phyloP scores from a whole-genome alignment of 2,888 invertebrate species.

The Sialis fuliginosa region DNA sequence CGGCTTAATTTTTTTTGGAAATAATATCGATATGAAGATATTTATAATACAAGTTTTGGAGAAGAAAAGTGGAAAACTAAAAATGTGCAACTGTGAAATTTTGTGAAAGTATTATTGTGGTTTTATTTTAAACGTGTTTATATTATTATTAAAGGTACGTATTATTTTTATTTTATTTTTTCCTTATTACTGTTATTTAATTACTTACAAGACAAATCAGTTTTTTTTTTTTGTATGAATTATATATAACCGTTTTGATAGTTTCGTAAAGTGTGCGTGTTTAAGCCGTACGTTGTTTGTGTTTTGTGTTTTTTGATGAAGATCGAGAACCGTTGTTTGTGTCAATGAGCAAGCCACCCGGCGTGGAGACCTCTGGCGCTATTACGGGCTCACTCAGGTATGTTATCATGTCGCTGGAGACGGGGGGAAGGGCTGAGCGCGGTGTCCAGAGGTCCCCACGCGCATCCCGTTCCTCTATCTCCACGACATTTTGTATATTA shows the following conservation, averaged over 20 bases:
- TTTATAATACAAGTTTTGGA: too few species aligned
- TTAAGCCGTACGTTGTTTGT: too few species aligned
- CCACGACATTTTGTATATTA: neutral
- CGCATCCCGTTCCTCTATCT: conserved; percentile 2
- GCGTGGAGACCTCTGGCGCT: conserved; percentile 5
- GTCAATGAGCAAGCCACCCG: neutral
- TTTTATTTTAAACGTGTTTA: neutral
- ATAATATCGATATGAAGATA: too few species aligned
- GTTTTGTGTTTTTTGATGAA: too few species aligned
- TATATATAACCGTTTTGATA: neutral
- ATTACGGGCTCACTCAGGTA: conserved; percentile 3
- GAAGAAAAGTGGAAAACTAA: too few species aligned
- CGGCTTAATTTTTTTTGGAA: too few species aligned
- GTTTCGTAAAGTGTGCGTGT: neutral
- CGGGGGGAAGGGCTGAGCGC: conserved; percentile 2
- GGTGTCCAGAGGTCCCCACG: conserved; percentile 6
- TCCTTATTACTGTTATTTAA: neutral
- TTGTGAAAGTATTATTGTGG: too few species aligned
- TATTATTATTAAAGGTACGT: neutral
- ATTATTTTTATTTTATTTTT: neutral
- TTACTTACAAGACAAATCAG: neutral
- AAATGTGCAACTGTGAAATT: too few species aligned
- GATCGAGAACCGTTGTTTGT: neutral
- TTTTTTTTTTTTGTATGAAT: neutral
- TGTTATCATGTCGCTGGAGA: neutral